phyloP scores from a whole-genome alignment of 1,140 invertebrate genomes.

The Eueides isabella region DNA sequence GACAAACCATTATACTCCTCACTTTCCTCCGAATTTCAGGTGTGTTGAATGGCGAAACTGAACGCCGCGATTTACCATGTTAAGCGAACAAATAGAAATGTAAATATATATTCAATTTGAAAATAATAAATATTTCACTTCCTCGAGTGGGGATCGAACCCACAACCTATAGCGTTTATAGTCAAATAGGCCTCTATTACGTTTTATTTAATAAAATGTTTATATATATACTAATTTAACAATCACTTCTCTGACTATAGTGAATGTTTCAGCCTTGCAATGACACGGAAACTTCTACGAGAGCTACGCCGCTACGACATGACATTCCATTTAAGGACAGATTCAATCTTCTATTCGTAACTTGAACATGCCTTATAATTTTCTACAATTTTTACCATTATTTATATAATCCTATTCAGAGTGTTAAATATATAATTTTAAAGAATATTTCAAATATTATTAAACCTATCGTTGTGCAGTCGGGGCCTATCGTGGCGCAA shows the following conservation, averaged over 20 bases:
- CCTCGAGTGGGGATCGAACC: no score
- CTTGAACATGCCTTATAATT: slow-evolving; percentile 9
- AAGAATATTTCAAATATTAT: background rate
- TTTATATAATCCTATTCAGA: background rate
- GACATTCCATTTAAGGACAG: background rate
- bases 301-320: slow-evolving; percentile 16
- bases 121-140: no score
- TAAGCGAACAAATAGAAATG: no score
- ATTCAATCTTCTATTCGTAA: slow-evolving; percentile 11
- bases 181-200: no score
- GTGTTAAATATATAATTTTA: background rate
- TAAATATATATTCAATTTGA: no score
- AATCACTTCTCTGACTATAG: background rate
- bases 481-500: no score
- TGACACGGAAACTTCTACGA: slow-evolving; percentile 3
- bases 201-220: background rate
- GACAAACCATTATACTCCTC: no score
- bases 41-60: no score
- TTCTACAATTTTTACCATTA: background rate
- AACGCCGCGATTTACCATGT: no score
- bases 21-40: no score
- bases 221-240: background rate
- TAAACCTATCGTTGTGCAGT: no score
- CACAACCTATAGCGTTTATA: no score
- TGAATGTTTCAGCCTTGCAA: slow-evolving; percentile 1